Base-by-base conservation (phyloP, 2,888 invertebrate species). In the Orthosia cruda region DNA sequence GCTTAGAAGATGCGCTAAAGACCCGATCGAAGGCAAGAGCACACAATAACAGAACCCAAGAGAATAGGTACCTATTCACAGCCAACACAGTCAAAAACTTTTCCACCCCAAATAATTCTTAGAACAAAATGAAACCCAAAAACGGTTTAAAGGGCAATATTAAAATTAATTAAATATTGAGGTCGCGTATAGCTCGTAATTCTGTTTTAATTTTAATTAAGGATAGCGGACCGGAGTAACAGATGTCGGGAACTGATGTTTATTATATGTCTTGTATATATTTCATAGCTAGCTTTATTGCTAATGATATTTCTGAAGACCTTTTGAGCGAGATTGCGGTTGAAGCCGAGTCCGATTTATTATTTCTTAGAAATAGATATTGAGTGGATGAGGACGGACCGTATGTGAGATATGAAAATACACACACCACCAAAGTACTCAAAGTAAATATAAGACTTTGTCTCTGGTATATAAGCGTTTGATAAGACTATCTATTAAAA, bases 181-280 rank as follows among this genome's bases (percentile, higher is more conserved):
- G 92, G 92, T 91, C 92, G 91, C 91, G 92, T 93, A 91, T 90
- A 86, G 86, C 89, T 91, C 93, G 90, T 94, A 92, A 94, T 92
- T 94, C 90, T 89, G 88, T 91, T 94, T 93, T 91, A 92, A 93
- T 94, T 93, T 94, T 94, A 95, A 95, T 95, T 94, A 94, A 94
- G 91, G 92, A 86, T 87, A 84, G 86, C 87, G 82, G 82, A 82
- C 86, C 86, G 87, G 65, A 88, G 94, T 90, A 93, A 91, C 94
- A 95, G 95, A 94, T 95, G 95, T 91, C 88, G 84, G 88, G 81
- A 89, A 91, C 88, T 90, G 90, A 92, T 92, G 90, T 90, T 89
- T 90, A 91, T 90, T 90, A 89, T 86, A 84, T 81, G 72, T 89
- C 84, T 85, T 85, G 82, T 86, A 77, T 83, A 84, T 80, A 84